A percentile compares a stretch with the other conserved stretches of the same genome.
These are phyloP conservation scores for Centruroides sculpturatus DNA, from an alignment of 1,140 invertebrate species.

Conservation along the genomic window DNA sequence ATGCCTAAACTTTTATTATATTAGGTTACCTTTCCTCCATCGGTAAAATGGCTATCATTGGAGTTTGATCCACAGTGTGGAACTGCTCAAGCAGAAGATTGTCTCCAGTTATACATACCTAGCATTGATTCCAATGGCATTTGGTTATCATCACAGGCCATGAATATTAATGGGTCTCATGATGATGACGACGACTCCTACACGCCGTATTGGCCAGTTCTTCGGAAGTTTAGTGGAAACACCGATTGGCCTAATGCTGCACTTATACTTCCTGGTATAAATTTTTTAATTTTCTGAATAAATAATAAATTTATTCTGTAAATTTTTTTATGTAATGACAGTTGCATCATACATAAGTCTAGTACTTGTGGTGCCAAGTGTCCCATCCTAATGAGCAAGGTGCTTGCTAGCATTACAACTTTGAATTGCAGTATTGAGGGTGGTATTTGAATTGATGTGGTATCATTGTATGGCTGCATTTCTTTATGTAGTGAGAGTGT, in stretches of 20 bases:
- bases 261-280: conserved; percentile 52
- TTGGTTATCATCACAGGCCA: background rate
- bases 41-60: conserved; percentile 77
- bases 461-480: no score
- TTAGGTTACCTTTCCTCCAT: conserved; percentile 72
- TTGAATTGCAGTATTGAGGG: no score
- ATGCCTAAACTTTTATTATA: background rate
- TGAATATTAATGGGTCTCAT: conserved; percentile 12
- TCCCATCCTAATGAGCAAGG: no score
- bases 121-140: conserved; percentile 14
- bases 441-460: no score
- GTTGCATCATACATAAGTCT: no score
- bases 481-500: no score
- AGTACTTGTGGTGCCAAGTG: no score
- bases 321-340: no score
- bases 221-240: conserved; percentile 50
- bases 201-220: conserved; percentile 47
- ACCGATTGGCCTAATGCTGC: conserved; percentile 75
- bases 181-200: conserved; percentile 23
- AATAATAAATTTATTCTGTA: background rate
- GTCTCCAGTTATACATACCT: conserved; percentile 73
- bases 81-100: conserved; percentile 87
- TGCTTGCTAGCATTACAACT: no score
- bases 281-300: no score
- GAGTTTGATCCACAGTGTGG: conserved; percentile 87